Base-by-base conservation (phyloP, 2,797 vertebrate species). In the Hippopotamyrus pictus region DNA sequence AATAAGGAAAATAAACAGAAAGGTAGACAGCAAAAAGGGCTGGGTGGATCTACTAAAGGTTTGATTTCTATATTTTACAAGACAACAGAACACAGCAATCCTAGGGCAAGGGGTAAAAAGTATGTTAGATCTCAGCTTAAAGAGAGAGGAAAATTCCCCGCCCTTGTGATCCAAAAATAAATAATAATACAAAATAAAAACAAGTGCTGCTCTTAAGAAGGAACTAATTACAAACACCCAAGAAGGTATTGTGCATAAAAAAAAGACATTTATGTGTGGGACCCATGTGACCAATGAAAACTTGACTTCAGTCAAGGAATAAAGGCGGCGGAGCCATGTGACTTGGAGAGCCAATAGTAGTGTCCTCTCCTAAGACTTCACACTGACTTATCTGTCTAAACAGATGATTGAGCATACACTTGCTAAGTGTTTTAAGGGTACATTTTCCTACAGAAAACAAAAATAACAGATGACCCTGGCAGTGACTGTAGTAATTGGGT, bases 1-100 rank as follows among this genome's bases (percentile, higher is more conserved):
- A 76, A 17, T 82, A 82, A 82, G 76, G 76, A 22, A 82, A 82
- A 82, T 82, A 46, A 82, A 82, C 41, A 82, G 37, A 79, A 82
- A 82, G 41, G 19, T 19, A n/a, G 41, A 46, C 37, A 82, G 7
- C 73, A 79, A 82, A 82, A 82, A 46, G 46, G 76, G 6, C 19
- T 44, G 29, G 41, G 41, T 46, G 6, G 3, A 11, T 82, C 41
- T 82, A 46, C 41, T 46, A 44, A 82, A 46, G 37, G 76, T n/a
- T 46, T 46, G 41, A 82, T 82, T 82, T 82, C 17, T 46, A 82
- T 33, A 82, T 22, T n/a, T 82, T 44, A 82, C 37, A 82, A 46
- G 73, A 79, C 37, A 79, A 79, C 5, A 82, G 6, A 82, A 82
- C 8, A 7, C 76, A 82, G 7, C 76, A 82, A 22, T 82, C 76